Evolutionary conservation across 2,888 invertebrate genomes (phyloP), one percentile per base, ranked within the genome.

Genomic region (Dolichopus griseipennis): DNA sequence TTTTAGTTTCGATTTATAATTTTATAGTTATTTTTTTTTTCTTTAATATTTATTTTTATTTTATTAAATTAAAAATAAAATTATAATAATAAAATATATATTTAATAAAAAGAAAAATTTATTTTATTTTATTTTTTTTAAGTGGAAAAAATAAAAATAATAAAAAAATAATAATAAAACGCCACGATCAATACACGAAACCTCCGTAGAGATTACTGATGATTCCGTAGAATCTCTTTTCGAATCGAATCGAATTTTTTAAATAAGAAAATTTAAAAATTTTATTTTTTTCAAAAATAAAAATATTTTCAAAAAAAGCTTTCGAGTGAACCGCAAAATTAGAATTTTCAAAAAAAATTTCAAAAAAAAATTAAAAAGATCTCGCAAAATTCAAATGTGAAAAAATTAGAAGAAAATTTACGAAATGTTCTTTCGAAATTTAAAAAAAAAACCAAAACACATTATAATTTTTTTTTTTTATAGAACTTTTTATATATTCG

Each of bases 201-300:
- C 79, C 79, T 80, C 80, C 80, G 80, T 78, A 78, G 79, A 80
- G 80, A 80, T 78, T 79, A 80, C 80, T 80, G 79, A 79, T 52
- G 52, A 18, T 52, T 52, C 52, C 52, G 52, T 52, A 15, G 74
- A 70, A 72, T 69, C 69, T 69, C 69, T 71, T 71, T 68, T 72
- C 69, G 69, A 66, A 67, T 67, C 22, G 68, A 34, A 27, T 63
- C 67, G 65, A 66, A 64, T 61, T 62, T 62, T 2, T 20, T n/a
- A n/a, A 22, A 63, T 27, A 27, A 22, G 12, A 22, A 22, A 62
- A 62, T 22, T 21, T 22, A 5, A 27, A 22, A 10, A 27, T 27
- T 27, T 27, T 27, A n/a, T 37, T 37, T 37, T 37, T 37, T 9
- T 18, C 18, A 18, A 43, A n/a, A n/a, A 43, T 10, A 43, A 43